phyloP scores from a whole-genome alignment of 2,113 vertebrate species.

The Pollimyrus isidori region DNA sequence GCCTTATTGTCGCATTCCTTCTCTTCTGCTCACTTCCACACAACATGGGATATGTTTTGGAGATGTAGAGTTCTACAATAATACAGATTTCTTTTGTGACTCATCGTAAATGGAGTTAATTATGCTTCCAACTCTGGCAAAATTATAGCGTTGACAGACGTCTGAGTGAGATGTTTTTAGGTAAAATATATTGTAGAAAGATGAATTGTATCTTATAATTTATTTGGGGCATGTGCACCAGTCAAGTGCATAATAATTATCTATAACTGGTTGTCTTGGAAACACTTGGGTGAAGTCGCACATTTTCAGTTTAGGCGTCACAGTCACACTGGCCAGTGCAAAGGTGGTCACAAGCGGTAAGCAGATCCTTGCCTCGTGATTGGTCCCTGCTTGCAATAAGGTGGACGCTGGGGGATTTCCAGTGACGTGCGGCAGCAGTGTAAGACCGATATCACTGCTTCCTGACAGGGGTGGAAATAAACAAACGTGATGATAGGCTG shows the following conservation, averaged over 20 bases:
- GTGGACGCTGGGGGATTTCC: neutral
- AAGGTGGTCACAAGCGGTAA: neutral
- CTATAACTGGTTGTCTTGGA: neutral
- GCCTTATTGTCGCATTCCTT: neutral
- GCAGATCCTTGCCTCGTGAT: neutral
- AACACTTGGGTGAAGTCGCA: neutral
- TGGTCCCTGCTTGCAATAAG: neutral
- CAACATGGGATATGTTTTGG: neutral
- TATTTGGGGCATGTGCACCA: neutral
- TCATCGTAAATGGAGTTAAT: neutral
- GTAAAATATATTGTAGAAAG: neutral
- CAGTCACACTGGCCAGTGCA: neutral
- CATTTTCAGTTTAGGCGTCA: neutral
- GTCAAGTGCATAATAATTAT: neutral
- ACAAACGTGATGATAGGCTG: neutral
- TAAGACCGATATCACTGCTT: neutral
- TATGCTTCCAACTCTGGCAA: neutral
- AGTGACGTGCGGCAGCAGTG: neutral
- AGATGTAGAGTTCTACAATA: neutral
- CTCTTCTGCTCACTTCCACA: neutral
- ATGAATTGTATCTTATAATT: neutral
- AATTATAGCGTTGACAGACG: neutral
- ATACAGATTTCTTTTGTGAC: neutral
- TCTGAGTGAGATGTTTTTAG: neutral
- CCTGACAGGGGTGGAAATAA: neutral